Conservation (phyloP, 2,113 vertebrate genomes). For the Nymphicus hollandicus region DNA sequence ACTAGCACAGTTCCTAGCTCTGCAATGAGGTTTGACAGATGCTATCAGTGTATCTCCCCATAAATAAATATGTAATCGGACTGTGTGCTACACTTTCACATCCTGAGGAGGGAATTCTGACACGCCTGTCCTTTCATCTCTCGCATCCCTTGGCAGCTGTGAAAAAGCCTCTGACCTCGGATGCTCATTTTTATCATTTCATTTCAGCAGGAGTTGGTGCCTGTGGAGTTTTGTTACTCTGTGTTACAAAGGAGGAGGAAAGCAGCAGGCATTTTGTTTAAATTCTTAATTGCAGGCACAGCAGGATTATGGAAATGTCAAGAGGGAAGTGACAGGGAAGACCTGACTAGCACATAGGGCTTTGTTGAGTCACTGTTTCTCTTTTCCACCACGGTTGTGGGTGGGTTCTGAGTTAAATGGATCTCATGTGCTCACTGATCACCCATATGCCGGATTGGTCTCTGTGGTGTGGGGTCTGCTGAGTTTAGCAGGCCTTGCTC, state of each 20-base stretch:
- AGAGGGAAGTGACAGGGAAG: constrained; percentile 47
- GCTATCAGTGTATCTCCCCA: constrained; percentile 31
- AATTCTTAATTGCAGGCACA: constrained; percentile 60
- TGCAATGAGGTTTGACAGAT: constrained; percentile 15
- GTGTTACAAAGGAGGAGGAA: constrained; percentile 26
- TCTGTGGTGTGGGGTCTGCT: neutral
- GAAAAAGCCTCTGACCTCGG: constrained; percentile 26
- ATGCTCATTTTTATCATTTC: neutral
- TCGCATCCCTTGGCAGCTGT: constrained; percentile 10
- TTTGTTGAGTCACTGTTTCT: neutral
- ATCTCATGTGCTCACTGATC: neutral
- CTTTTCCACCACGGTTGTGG: neutral
- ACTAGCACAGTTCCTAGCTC: neutral
- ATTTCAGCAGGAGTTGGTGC: neutral
- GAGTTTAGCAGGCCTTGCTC: neutral
- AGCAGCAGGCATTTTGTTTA: constrained; percentile 59
- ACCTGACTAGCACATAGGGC: neutral
- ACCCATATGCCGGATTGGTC: neutral
- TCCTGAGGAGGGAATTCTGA: constrained; percentile 27
- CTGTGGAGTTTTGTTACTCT: constrained; percentile 13
- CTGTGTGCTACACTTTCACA: constrained; percentile 16
- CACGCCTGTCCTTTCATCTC: constrained; percentile 48
- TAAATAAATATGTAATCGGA: neutral
- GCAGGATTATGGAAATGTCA: constrained; percentile 63
- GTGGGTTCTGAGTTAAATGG: neutral